Evolutionary conservation across 2,888 invertebrate genomes (phyloP), one percentile per base, ranked within the genome.

Genomic region (Synergus japonicus): DNA sequence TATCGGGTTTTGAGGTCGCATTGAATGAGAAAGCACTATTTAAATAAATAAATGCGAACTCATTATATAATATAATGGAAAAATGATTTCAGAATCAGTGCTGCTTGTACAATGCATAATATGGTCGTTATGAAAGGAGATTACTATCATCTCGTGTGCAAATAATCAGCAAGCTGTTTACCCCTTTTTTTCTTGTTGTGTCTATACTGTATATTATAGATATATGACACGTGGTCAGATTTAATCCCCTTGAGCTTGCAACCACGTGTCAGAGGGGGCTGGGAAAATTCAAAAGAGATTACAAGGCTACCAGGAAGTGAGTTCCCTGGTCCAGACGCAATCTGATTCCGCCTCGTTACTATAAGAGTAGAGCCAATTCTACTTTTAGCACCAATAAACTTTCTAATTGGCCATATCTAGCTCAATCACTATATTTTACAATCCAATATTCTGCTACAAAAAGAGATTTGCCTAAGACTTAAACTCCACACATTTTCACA

Each of bases 191-290:
- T 65, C 65, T 13, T 2, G 12, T 60, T 22, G 22, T 22, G 18
- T 7, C 22, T 60, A 29, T 60, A 29, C 22, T 60, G 4, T 22
- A 12, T 7, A 37, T 37, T 64, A 64, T 64, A 64, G 64, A 64
- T 64, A 12, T 64, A 43, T 41, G n/a, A 54, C 54, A 73, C 73
- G 73, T 73, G 73, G 37, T 73, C 49, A 15, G 12, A 37, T 10
- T 54, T 73, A 54, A 73, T 73, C 54, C 54, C 69, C 49, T 73
- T 73, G 73, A 73, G 73, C 49, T 54, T 73, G 15, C 54, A 54
- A 54, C 73, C 73, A 73, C 73, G 73, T 73, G 73, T 73, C 73
- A 37, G 54, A n/a, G 37, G 73, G 73, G 73, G 54, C 54, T 73
- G 49, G 73, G 37, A 73, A 54, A 54, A 73, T 73, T 73, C 37